These are phyloP conservation scores for Recurvirostra avosetta DNA, from an alignment of 2,113 vertebrate genomes.

Conservation along the genomic window DNA sequence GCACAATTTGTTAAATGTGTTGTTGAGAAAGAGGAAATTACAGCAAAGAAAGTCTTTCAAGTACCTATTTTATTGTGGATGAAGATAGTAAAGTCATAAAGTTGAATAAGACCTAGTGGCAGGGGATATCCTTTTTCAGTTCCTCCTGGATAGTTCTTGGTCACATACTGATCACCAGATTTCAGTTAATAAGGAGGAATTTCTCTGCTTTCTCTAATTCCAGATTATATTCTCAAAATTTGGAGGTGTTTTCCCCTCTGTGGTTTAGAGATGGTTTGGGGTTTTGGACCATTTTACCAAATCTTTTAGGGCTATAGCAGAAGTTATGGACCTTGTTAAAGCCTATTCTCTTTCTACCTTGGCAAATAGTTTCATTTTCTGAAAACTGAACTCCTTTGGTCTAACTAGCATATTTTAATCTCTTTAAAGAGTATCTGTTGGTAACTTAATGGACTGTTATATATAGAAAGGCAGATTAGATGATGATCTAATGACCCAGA, in stretches of 20 bases:
- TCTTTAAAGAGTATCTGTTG: not conserved
- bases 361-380: not conserved
- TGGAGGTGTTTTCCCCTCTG: not conserved
- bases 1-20: not conserved
- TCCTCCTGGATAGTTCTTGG: not conserved
- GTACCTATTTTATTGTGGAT: not conserved
- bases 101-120: not conserved
- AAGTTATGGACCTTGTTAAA: not conserved
- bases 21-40: not conserved
- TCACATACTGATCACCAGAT: not conserved
- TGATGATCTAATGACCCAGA: not conserved
- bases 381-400: not conserved
- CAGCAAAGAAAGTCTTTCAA: not conserved
- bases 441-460: not conserved
- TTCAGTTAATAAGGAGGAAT: not conserved
- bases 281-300: not conserved
- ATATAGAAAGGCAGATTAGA: not conserved
- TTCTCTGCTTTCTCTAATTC: not conserved
- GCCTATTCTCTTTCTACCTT: not conserved
- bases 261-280: not conserved
- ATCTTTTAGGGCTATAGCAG: not conserved
- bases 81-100: not conserved
- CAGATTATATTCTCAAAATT: not conserved
- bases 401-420: not conserved
- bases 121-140: not conserved